Percentiles rank a stretch among this genome's conserved stretches.
Evolutionary conservation across 2,113 vertebrate genomes (phyloP).

Genomic region (Apodemus speciosus): DNA sequence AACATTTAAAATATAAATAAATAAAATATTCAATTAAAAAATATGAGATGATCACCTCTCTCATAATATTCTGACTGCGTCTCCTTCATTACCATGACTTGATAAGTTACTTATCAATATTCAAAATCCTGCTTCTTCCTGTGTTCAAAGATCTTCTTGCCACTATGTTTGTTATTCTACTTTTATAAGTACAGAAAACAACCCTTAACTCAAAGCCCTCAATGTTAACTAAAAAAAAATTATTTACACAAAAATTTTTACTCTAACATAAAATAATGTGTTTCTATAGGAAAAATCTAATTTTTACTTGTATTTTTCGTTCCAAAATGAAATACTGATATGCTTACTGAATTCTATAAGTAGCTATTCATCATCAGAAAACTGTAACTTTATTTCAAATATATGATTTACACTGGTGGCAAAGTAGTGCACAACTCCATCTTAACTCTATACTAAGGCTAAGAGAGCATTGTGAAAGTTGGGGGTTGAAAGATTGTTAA

Average conservation of each 20-base stretch:
- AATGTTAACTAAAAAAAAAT: background rate
- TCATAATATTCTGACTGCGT: background rate
- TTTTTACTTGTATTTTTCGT: background rate
- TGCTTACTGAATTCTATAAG: background rate
- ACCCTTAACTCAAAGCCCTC: background rate
- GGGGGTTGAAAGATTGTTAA: background rate
- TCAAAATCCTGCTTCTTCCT: background rate
- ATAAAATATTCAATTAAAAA: too few relatives aligned
- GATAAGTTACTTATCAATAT: background rate
- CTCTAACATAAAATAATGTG: background rate
- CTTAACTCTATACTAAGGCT: background rate
- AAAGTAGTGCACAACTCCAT: background rate
- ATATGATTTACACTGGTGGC: background rate
- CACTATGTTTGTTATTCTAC: background rate
- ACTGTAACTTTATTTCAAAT: background rate
- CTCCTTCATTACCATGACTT: background rate
- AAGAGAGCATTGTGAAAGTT: too few relatives aligned
- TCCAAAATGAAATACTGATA: background rate
- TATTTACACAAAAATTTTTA: background rate
- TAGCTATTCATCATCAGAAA: background rate
- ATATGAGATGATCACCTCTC: background rate
- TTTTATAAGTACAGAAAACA: background rate
- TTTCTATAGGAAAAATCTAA: background rate
- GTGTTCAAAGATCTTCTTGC: background rate
- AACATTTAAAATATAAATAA: too few relatives aligned